A percentile compares a stretch with the other conserved stretches of the same genome.
Conservation (phyloP, 1,140 invertebrate species). For the Cherax quadricarinatus region DNA sequence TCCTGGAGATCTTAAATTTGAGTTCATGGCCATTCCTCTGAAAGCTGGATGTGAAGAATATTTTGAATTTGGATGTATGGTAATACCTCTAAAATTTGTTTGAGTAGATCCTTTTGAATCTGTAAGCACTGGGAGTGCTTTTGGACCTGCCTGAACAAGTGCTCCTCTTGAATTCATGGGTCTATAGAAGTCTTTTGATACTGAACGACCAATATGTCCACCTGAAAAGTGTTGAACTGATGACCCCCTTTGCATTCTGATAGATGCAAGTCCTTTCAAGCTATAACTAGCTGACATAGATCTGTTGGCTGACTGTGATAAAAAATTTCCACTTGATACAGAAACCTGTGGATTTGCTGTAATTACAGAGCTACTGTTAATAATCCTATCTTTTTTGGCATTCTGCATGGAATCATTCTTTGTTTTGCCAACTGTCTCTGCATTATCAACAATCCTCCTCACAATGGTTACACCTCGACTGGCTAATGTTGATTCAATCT, state of each 20-base stretch:
- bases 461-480: constrained; percentile 61
- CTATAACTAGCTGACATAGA: not conserved
- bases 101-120: constrained; percentile 19
- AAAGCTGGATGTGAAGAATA: not conserved
- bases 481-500: constrained; percentile 60
- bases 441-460: constrained; percentile 49
- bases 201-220: not conserved
- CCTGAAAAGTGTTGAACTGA: not conserved
- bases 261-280: not conserved
- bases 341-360: constrained; percentile 8
- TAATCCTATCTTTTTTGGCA: constrained; percentile 19
- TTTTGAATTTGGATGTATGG: constrained; percentile 46
- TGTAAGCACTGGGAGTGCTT: constrained; percentile 4
- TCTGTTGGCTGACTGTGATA: not conserved
- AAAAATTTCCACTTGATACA: not conserved
- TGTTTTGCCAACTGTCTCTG: not conserved
- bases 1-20: not conserved
- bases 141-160: constrained; percentile 18
- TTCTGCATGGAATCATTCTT: not conserved
- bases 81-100: constrained; percentile 16
- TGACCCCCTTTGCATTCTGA: not conserved
- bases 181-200: constrained; percentile 48
- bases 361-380: constrained; percentile 27
- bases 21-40: not conserved
- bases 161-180: constrained; percentile 36